Base-by-base conservation (phyloP, 2,797 vertebrate species). In the Falco berigora region DNA sequence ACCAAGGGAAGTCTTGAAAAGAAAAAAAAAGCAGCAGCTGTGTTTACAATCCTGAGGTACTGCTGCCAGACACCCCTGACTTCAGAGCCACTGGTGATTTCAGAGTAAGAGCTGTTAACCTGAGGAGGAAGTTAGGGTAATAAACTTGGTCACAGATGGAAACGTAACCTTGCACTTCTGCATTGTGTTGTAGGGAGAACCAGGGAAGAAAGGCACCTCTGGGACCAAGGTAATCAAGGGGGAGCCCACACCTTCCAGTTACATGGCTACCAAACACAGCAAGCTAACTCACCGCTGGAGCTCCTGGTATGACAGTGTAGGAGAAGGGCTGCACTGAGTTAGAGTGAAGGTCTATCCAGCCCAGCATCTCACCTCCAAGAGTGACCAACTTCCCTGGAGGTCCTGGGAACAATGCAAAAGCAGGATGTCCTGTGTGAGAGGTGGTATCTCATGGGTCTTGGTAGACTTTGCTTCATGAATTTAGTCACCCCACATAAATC, bases 181-280 rank as follows among this genome's bases (percentile, higher is more conserved):
- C 17, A 5, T 73, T 90, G 50, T 15, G 2, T 52, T 88, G 15
- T 49, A 98, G 98, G 98, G 98, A 79, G 85, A 96, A 25, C 8
- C 91, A 56, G 98, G 98, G 88, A 14, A 52, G 14, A 98, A 97
- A 94, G 98, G 98, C 91, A 95, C 97, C 21, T 78, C 63, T 64
- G 98, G 98, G 97, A 89, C 86, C 80, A 97, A 82, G 96, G 97
- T 97, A 84, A 96, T 67, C 44, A 9, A 20, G 3, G 17, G 47
- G 24, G 59, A 86, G 14, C 61, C 36, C 74, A 8, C 22, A 14
- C 6, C 19, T 76, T 55, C 46, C 72, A 49, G 28, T 49, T 19
- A 12, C 9, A 8, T 30, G 30, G 40, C 24, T 52, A 53, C 21
- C 40, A n/a, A 55, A 42, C 5, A 2, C 56, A 75, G 17, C 58